A percentile compares a stretch with the other conserved stretches of the same genome.
Evolutionary conservation across 2,888 invertebrate genomes (phyloP).

Genomic region (Galerucella pusilla): DNA sequence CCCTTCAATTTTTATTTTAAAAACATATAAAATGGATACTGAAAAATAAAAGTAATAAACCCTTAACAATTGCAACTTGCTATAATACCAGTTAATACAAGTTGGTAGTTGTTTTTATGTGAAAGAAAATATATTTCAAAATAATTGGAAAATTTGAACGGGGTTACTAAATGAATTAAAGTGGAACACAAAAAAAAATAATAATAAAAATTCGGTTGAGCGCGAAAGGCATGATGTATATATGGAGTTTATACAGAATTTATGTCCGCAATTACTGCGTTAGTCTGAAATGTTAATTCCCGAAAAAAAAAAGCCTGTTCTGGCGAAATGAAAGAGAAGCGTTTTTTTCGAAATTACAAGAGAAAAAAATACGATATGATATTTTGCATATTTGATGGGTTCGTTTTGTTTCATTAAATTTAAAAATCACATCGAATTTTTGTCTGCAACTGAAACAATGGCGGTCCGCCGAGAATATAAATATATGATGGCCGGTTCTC

Average conservation of each 20-base stretch:
- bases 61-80: too few species aligned
- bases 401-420: conserved; percentile 65
- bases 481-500: conserved; percentile 65
- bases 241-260: conserved; percentile 53
- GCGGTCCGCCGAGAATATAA: conserved; percentile 65
- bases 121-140: too few species aligned
- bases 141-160: conserved; percentile 8
- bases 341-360: conserved; percentile 58
- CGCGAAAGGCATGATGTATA: conserved; percentile 43
- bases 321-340: conserved; percentile 52
- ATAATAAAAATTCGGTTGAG: conserved; percentile 24
- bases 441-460: conserved; percentile 64
- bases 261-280: conserved; percentile 57
- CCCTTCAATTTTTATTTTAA: conserved; percentile 1
- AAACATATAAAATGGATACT: not conserved
- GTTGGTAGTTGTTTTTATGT: too few species aligned
- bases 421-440: conserved; percentile 65
- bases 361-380: conserved; percentile 60
- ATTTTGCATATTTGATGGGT: conserved; percentile 64
- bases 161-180: conserved; percentile 16
- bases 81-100: too few species aligned
- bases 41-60: too few species aligned
- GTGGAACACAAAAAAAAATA: conserved; percentile 10
- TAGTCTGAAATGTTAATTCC: conserved; percentile 56
- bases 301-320: conserved; percentile 49